These are phyloP conservation scores for Lepus americanus DNA, from an alignment of 2,113 vertebrate species.

Conservation along the genomic window DNA sequence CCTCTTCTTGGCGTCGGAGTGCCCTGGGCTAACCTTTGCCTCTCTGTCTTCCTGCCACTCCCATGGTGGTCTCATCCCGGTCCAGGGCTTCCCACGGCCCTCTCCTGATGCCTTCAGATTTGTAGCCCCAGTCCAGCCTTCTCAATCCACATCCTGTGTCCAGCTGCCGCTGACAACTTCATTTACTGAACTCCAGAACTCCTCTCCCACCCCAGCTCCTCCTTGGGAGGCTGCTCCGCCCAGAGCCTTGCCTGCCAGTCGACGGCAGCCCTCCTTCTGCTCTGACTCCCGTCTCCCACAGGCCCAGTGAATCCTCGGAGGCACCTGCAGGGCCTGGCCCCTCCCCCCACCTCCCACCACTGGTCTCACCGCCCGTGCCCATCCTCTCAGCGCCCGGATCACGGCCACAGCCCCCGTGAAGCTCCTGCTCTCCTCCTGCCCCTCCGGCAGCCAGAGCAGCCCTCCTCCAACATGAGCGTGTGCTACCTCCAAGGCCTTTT, in stretches of 20 bases:
- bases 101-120: background rate
- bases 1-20: background rate
- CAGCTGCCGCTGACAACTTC: background rate
- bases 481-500: background rate
- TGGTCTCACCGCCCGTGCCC: background rate
- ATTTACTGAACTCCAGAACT: background rate
- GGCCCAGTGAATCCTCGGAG: background rate
- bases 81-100: background rate
- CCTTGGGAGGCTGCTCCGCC: background rate
- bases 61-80: background rate
- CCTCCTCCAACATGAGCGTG: background rate
- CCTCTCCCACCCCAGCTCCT: no score
- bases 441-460: background rate
- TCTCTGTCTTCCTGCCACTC: background rate
- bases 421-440: background rate
- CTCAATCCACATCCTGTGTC: background rate
- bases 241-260: background rate
- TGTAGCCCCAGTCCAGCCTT: background rate
- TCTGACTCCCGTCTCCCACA: background rate
- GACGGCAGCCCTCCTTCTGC: background rate
- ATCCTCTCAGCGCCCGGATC: fast-evolving
- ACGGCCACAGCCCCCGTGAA: background rate
- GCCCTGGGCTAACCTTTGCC: background rate
- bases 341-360: background rate
- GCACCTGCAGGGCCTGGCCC: no score